Percentiles rank a stretch among this genome's conserved stretches.
phyloP scores from a whole-genome alignment of 2,797 vertebrate genomes.

The Hapalemur alaotrensis region DNA sequence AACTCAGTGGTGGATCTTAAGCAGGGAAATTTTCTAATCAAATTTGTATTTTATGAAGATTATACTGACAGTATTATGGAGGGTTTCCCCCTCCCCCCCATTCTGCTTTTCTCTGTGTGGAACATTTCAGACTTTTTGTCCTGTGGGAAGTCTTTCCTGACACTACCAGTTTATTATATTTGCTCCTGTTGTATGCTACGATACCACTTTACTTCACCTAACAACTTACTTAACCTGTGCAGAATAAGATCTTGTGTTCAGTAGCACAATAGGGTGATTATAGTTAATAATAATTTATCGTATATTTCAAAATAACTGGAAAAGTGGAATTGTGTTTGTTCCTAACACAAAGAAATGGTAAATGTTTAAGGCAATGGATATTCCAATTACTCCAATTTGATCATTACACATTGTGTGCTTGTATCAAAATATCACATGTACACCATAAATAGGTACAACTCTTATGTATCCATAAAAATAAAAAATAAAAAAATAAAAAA shows the following conservation, averaged over 20 bases:
- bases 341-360: too few relatives aligned
- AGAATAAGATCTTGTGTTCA: neutral
- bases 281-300: too few relatives aligned
- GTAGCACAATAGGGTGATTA: too few relatives aligned
- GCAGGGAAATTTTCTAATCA: neutral
- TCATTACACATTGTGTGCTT: too few relatives aligned
- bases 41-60: slow-evolving; percentile 36
- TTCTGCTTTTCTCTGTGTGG: neutral
- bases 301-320: too few relatives aligned
- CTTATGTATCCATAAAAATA: too few relatives aligned
- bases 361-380: too few relatives aligned
- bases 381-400: too few relatives aligned
- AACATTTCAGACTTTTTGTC: neutral
- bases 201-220: neutral
- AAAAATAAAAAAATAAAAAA: too few relatives aligned
- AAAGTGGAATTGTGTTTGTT: too few relatives aligned
- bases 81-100: neutral
- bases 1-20: neutral
- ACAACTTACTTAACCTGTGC: neutral
- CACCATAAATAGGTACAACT: too few relatives aligned
- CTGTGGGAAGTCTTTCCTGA: neutral
- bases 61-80: neutral
- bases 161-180: neutral
- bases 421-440: too few relatives aligned
- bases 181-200: neutral